Evolutionary conservation across 2,113 vertebrate species (phyloP).

Genomic region (Podarcis cretensis): DNA sequence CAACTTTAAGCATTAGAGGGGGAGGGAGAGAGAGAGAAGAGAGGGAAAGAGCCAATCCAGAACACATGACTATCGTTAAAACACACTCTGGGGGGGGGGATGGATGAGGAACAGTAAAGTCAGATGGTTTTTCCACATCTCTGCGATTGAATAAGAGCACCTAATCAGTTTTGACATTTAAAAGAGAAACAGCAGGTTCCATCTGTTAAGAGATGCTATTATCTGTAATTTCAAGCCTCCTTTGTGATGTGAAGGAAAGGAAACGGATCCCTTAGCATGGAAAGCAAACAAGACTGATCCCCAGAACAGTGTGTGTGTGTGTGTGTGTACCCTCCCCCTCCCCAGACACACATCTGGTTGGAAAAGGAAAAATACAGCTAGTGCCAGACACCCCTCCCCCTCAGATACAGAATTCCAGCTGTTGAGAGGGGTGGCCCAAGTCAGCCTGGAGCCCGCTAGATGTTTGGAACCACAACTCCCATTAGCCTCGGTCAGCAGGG

Average conservation of each 20-base stretch:
- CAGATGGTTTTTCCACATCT: neutral
- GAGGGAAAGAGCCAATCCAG: neutral
- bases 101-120: neutral
- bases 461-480: no score
- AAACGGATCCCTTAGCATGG: neutral
- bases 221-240: constrained; percentile 10
- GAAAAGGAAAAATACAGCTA: neutral
- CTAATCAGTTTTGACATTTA: constrained; percentile 25
- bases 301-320: neutral
- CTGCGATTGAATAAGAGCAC: neutral
- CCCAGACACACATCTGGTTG: neutral
- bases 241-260: neutral
- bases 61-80: neutral
- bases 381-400: neutral
- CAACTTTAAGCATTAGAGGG: neutral
- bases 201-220: neutral
- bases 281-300: neutral
- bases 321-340: neutral
- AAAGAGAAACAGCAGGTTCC: constrained; percentile 8
- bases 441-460: no score
- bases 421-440: neutral
- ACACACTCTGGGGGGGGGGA: no score
- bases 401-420: neutral
- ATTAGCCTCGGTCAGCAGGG: no score
- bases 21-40: no score